A percentile compares a stretch with the other conserved stretches of the same genome.
Evolutionary conservation across 2,113 vertebrate genomes (phyloP).

Genomic region (Craseonycteris thonglongyai): DNA sequence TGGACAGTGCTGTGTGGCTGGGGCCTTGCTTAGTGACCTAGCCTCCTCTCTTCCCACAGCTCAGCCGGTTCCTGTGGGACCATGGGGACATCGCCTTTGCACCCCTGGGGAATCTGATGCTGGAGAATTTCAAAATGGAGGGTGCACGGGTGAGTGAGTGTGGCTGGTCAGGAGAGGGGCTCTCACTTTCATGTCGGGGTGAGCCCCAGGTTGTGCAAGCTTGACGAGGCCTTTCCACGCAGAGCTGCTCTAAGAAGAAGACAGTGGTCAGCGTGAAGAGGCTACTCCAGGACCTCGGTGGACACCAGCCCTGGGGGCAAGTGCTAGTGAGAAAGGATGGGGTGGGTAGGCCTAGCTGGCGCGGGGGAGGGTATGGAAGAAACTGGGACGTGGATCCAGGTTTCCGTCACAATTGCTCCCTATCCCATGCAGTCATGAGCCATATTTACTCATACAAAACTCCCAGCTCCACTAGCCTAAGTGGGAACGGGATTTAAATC

Average conservation of each 20-base stretch:
- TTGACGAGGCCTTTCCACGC: slow-evolving; percentile 22
- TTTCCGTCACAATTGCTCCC: no score
- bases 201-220: rapidly evolving
- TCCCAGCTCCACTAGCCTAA: no score
- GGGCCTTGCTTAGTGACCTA: background rate
- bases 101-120: slow-evolving; percentile 78
- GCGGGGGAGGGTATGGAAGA: background rate
- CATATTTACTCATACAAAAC: rapidly evolving
- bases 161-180: background rate
- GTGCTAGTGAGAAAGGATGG: slow-evolving; percentile 23
- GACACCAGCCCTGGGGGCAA: slow-evolving; percentile 70
- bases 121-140: slow-evolving; percentile 76
- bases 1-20: rapidly evolving
- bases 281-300: slow-evolving; percentile 63
- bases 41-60: slow-evolving; percentile 62
- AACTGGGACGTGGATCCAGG: background rate
- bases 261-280: slow-evolving; percentile 57
- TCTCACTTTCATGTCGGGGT: rapidly evolving
- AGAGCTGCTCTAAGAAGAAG: slow-evolving; percentile 59
- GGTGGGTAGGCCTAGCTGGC: background rate
- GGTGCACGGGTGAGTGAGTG: slow-evolving; percentile 39
- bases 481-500: no score
- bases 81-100: slow-evolving; percentile 81
- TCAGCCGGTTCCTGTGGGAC: slow-evolving; percentile 82
- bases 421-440: rapidly evolving